Evolutionary conservation across 2,888 invertebrate genomes (phyloP), one percentile per base, ranked within the genome.

Genomic region (Icerya purchasi): DNA sequence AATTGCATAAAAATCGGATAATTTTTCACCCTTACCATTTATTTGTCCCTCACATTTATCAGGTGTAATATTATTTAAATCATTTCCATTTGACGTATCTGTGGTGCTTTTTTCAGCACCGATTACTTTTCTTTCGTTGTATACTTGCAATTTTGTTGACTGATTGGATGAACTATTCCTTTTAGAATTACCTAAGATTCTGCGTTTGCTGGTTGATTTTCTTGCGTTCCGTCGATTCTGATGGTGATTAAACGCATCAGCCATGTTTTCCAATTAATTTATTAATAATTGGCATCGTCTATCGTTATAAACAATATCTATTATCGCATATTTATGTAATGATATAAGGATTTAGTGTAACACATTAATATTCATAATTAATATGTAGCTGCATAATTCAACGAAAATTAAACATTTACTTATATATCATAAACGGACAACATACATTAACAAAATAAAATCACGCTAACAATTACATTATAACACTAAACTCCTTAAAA

Each of bases 1-100:
- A 50, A 66, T 64, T 51, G 62, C 60, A 22, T 57, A 54, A 19
- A 52, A 56, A 19, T 58, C 56, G 14, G 5, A 8, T 36, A 36
- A 36, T 19, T 19, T 14, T 22, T 49, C 52, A 23, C 22, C 22
- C 18, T 25, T 50, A n/a, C n/a, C n/a, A n/a, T n/a, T n/a, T n/a
- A n/a, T n/a, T n/a, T n/a, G n/a, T 18, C 21, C 20, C 14, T 20
- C 51, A 20, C 25, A 54, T 25, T 52, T 56, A 18, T 25, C 21
- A 22, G 14, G 21, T 22, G 53, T 54, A 1, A 54, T 36, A 19
- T 55, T 18, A 10, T 52, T 18, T 22, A 50, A 18, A n/a, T 19
- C 18, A 19, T 2, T 54, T 3, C 22, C 25, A 21, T 23, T 14
- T 3, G 14, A 22, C 2, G 36, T 54, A 36, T 50, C 36, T n/a